A percentile compares a stretch with the other conserved stretches of the same genome.
phyloP scores from a whole-genome alignment of 2,888 invertebrate species.

The Nymphalis polychloros region DNA sequence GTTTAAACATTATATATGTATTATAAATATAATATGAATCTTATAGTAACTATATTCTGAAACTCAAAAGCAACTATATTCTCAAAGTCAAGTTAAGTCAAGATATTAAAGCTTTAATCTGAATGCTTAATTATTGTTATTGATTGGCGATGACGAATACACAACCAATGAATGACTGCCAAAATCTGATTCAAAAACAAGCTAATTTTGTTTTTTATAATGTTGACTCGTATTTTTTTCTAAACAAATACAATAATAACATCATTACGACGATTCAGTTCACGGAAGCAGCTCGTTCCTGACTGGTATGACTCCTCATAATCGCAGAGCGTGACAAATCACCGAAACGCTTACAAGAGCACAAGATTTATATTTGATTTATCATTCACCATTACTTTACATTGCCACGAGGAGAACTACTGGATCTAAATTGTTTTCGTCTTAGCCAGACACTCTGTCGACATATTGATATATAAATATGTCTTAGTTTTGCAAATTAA shows the following conservation, averaged over 20 bases:
- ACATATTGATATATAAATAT: constrained; percentile 26
- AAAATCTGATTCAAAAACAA: no score
- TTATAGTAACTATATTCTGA: no score
- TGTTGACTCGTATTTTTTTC: neutral
- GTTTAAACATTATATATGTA: no score
- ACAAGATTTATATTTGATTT: constrained; percentile 34
- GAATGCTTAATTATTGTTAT: no score
- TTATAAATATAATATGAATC: no score
- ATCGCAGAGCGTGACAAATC: constrained; percentile 27
- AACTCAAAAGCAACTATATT: no score
- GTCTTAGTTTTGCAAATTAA: no score
- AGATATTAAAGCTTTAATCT: no score
- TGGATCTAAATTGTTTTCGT: constrained; percentile 31
- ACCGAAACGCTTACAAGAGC: constrained; percentile 12
- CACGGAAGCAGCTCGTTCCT: constrained; percentile 13
- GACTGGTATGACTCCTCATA: constrained; percentile 22
- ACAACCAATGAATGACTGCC: no score
- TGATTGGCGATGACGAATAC: no score
- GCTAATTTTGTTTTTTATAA: no score
- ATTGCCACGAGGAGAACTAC: constrained; percentile 26
- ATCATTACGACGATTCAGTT: constrained; percentile 5
- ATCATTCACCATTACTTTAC: constrained; percentile 33
- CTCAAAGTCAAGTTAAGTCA: no score
- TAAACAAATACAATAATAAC: neutral
- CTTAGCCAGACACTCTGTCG: constrained; percentile 32